Conservation (phyloP, 2,888 invertebrate species). For the Melitaea athalia region DNA sequence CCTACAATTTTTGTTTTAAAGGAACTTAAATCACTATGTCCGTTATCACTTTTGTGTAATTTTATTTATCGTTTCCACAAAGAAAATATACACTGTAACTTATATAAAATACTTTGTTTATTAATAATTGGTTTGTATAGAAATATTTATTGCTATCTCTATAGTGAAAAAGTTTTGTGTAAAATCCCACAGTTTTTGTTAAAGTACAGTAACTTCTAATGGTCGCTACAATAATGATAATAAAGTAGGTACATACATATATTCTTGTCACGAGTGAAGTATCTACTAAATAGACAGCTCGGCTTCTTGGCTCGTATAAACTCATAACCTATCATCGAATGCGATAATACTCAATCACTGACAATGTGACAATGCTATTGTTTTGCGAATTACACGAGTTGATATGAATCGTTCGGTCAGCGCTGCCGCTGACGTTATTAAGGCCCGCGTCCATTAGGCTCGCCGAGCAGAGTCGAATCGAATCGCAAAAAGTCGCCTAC, state of each 20-base stretch:
- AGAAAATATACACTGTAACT: no score
- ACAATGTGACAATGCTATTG: conserved; percentile 46
- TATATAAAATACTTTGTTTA: no score
- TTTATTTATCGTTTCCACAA: no score
- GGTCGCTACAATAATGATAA: conserved; percentile 24
- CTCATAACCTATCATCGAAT: conserved; percentile 63
- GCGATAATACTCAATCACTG: conserved; percentile 67
- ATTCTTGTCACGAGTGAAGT: conserved; percentile 59
- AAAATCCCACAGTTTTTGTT: background rate
- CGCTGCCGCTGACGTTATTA: conserved; percentile 13
- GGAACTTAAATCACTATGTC: background rate
- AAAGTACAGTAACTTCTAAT: background rate
- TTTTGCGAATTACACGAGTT: conserved; percentile 37
- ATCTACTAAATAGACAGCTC: conserved; percentile 64
- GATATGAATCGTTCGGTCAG: conserved; percentile 25
- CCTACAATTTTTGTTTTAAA: background rate
- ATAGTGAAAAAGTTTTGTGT: background rate
- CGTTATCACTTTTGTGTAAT: no score
- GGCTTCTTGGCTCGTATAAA: conserved; percentile 57
- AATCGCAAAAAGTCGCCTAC: no score
- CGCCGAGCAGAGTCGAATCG: no score
- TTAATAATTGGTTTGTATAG: background rate
- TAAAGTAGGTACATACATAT: no score
- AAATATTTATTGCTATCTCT: background rate
- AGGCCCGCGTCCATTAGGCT: no score